Evolutionary conservation across 2,113 vertebrate genomes (phyloP), one percentile per base, ranked within the genome.

Genomic region (Hystrix brachyura): DNA sequence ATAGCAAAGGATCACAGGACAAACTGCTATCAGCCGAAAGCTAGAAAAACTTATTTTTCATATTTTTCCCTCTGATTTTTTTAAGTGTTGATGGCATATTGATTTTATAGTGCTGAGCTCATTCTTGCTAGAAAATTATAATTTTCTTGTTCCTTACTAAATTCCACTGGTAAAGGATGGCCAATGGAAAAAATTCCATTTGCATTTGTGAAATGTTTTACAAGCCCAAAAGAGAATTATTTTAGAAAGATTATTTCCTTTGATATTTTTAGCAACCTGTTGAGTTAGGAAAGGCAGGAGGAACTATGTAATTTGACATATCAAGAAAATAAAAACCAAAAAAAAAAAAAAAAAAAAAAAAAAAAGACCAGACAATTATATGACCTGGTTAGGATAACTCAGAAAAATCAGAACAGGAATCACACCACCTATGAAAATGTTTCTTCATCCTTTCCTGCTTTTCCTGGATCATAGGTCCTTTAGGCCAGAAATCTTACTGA

Each of bases 81-180:
- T 69, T 86, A 27, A 27, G 10, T 79, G 27, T 59, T 84, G 51
- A 83, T 19, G 65, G n/a, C 80, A 74, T 59, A 57, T 79, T 87
- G 69, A 85, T 12, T 93, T 91, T 83, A 67, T 7, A 71, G 32
- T 71, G 53, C 27, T 84, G n/a, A 90, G 69, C 53, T 79, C 32
- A 83, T 18, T 8, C 38, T 92, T 84, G 64, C 14, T 80, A 90
- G 32, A 34, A 32, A 38, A 38, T 38, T 84, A 25, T 53, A 95
- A 53, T 87, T 96, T 95, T 87, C 62, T 92, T 80, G 32, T 76
- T 97, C 46, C 84, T 21, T 83, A 25, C 18, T 94, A 87, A 94
- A 95, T 96, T 92, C 34, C 7, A 43, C 1, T 94, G 83, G 34
- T 90, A 48, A 87, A 84, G 23, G 27, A 67, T 86, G 55, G 57